Evolutionary conservation across 1,140 invertebrate species (phyloP).

Genomic region (Diorhabda elongata): DNA sequence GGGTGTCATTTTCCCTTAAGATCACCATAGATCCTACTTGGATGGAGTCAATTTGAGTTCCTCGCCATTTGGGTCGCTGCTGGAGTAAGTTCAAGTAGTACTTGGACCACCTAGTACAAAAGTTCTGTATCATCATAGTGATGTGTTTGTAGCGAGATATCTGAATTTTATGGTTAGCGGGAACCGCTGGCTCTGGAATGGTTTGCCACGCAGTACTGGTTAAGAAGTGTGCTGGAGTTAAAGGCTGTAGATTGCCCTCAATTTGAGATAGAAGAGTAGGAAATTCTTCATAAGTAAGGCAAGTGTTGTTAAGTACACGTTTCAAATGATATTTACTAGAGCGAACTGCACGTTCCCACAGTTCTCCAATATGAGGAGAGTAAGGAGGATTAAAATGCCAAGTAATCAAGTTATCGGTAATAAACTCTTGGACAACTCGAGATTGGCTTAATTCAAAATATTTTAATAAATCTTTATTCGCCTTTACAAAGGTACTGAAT

Average conservation of each 20-base stretch:
- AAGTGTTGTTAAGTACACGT: constrained; percentile 29
- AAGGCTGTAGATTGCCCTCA: constrained; percentile 30
- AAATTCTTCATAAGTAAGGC: constrained; percentile 40
- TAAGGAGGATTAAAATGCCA: neutral
- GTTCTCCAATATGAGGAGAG: constrained; percentile 39
- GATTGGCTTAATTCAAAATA: too few relatives aligned
- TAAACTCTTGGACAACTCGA: constrained; percentile 11
- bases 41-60: neutral
- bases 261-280: constrained; percentile 30
- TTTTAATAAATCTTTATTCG: too few relatives aligned
- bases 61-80: constrained; percentile 5
- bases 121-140: neutral
- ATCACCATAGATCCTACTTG: neutral
- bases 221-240: constrained; percentile 46
- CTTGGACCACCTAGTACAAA: constrained; percentile 7
- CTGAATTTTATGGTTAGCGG: too few relatives aligned
- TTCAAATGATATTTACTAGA: constrained; percentile 33
- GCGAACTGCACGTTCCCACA: constrained; percentile 39
- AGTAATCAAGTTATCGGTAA: constrained; percentile 12
- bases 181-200: too few relatives aligned
- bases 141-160: too few relatives aligned
- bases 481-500: too few relatives aligned
- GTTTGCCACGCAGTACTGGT: too few relatives aligned
- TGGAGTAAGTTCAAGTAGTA: neutral
- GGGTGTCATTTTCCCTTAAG: too few relatives aligned